These are phyloP conservation scores for Escarpia spicata DNA, from an alignment of 2,888 invertebrate species.

Conservation along the genomic window DNA sequence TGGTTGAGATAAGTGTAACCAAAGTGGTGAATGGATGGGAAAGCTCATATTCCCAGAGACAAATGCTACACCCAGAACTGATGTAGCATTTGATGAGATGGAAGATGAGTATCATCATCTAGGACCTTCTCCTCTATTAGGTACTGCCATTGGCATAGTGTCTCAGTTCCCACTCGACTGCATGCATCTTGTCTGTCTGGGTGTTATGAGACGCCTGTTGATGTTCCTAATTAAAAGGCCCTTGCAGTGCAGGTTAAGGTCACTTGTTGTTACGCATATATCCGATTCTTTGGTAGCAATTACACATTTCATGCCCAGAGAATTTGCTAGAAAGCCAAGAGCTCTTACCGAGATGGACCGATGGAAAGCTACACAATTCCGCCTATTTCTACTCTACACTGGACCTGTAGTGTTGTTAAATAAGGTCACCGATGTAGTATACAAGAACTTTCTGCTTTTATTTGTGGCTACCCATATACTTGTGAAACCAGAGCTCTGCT, in stretches of 20 bases:
- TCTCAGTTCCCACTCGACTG: slow-evolving; percentile 51
- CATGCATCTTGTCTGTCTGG: slow-evolving; percentile 56
- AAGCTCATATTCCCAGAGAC: slow-evolving; percentile 23
- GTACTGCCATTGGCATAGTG: slow-evolving; percentile 32
- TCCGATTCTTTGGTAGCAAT: slow-evolving; percentile 28
- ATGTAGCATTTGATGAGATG: slow-evolving; percentile 41
- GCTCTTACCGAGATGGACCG: slow-evolving; percentile 42
- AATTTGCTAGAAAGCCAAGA: slow-evolving; percentile 46
- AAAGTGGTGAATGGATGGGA: slow-evolving; percentile 25
- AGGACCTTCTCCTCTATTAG: slow-evolving; percentile 43
- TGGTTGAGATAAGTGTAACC: slow-evolving; percentile 47
- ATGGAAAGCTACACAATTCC: slow-evolving; percentile 52
- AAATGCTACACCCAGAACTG: slow-evolving; percentile 34
- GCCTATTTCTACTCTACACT: slow-evolving; percentile 51
- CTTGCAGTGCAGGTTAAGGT: slow-evolving; percentile 27
- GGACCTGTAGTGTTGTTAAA: slow-evolving; percentile 43
- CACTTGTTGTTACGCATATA: neutral
- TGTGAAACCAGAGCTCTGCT: neutral
- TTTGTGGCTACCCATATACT: slow-evolving; percentile 11
- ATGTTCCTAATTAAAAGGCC: slow-evolving; percentile 45
- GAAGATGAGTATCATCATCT: slow-evolving; percentile 41
- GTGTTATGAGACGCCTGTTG: slow-evolving; percentile 46
- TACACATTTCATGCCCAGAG: slow-evolving; percentile 40
- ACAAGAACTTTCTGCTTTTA: slow-evolving; percentile 46
- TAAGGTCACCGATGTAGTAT: slow-evolving; percentile 35